phyloP scores from a whole-genome alignment of 1,140 invertebrate species.

The Drosophila biarmipes region DNA sequence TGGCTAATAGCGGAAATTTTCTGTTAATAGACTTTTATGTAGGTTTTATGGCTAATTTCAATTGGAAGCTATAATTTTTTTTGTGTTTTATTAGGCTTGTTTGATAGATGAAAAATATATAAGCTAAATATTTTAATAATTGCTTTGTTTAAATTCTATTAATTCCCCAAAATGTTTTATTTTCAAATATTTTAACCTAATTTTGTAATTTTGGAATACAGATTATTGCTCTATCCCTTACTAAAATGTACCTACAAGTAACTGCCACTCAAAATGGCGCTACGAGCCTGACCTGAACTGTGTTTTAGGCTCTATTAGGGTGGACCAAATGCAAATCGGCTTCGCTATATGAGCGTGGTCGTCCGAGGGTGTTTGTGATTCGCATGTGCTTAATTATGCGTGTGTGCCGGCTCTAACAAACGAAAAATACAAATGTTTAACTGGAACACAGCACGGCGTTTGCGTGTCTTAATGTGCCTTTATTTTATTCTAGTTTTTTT shows the following conservation, averaged over 20 bases:
- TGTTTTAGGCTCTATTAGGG: constrained; percentile 27
- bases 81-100: too few species aligned
- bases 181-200: too few species aligned
- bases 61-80: too few species aligned
- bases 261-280: constrained; percentile 55
- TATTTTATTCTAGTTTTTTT: constrained; percentile 1
- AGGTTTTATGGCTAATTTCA: too few species aligned
- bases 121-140: too few species aligned
- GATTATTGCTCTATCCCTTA: neutral
- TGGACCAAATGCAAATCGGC: constrained; percentile 16
- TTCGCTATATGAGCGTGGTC: constrained; percentile 11
- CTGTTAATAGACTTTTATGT: too few species aligned
- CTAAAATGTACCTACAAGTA: neutral
- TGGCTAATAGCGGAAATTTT: too few species aligned
- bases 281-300: constrained; percentile 67
- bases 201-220: neutral
- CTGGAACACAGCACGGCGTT: constrained; percentile 46
- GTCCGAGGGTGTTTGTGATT: constrained; percentile 27
- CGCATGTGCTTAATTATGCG: constrained; percentile 68
- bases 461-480: constrained; percentile 54
- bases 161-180: too few species aligned
- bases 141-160: too few species aligned
- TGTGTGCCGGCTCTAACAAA: constrained; percentile 38
- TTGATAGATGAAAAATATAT: too few species aligned
- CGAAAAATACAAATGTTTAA: constrained; percentile 5